These are phyloP conservation scores for Andrena bucephala DNA, from an alignment of 2,888 invertebrate species.

Conservation along the genomic window DNA sequence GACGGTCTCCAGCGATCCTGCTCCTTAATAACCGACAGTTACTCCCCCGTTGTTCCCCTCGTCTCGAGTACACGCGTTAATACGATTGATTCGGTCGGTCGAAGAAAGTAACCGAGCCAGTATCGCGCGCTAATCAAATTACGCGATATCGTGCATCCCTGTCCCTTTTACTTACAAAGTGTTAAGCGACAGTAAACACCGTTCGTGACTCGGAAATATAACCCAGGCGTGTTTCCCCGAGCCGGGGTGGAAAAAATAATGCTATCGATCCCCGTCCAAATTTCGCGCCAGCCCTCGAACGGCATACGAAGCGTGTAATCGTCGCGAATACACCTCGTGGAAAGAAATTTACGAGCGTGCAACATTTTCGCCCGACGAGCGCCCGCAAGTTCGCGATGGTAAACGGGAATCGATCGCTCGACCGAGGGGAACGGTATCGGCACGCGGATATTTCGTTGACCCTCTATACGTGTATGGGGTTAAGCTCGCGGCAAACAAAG, in stretches of 20 bases:
- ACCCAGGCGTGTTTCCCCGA: background rate
- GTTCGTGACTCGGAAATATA: constrained; percentile 42
- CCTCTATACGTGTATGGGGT: background rate
- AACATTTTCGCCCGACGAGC: background rate
- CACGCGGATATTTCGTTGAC: background rate
- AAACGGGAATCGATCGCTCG: constrained; percentile 8
- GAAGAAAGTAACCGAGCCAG: background rate
- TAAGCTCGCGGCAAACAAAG: background rate
- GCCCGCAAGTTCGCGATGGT: background rate
- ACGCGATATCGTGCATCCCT: constrained; percentile 8
- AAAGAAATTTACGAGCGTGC: background rate
- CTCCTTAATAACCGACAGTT: background rate
- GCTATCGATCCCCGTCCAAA: constrained; percentile 34
- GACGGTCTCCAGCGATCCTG: background rate
- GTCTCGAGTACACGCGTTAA: background rate
- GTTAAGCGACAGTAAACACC: background rate
- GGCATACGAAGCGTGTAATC: background rate
- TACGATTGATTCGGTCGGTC: background rate
- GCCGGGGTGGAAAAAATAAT: background rate
- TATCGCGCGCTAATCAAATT: constrained; percentile 41
- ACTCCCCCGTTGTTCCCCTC: background rate
- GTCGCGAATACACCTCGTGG: background rate
- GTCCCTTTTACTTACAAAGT: background rate
- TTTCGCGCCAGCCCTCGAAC: background rate
- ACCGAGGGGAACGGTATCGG: background rate